These are phyloP conservation scores for Pampus argenteus DNA, from an alignment of 2,797 vertebrate genomes.

Conservation along the genomic window DNA sequence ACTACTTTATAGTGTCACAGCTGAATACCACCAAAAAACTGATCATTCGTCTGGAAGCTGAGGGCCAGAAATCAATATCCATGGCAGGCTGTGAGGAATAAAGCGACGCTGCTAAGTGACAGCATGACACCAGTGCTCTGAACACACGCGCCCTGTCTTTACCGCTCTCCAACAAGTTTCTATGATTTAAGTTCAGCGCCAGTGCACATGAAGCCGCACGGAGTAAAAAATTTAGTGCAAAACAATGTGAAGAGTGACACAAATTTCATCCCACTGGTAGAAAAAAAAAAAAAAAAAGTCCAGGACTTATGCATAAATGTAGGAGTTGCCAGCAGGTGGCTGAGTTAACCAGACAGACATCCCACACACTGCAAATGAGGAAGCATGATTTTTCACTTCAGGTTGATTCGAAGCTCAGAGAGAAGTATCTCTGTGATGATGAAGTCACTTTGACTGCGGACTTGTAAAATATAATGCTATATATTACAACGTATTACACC, in stretches of 20 bases:
- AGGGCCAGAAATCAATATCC: constrained; percentile 71
- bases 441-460: constrained; percentile 9
- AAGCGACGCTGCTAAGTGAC: constrained; percentile 64
- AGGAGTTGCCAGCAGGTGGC: constrained; percentile 62
- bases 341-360: constrained; percentile 46
- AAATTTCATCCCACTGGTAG: constrained; percentile 49
- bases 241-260: constrained; percentile 55
- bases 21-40: constrained; percentile 56
- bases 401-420: constrained; percentile 38
- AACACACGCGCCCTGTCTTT: constrained; percentile 35
- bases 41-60: constrained; percentile 55
- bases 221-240: constrained; percentile 31
- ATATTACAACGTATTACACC: not conserved
- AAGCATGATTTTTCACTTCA: constrained; percentile 53
- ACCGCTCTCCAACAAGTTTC: constrained; percentile 43
- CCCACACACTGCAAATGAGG: constrained; percentile 51
- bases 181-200: constrained; percentile 45
- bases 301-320: constrained; percentile 64
- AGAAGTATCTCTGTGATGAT: constrained; percentile 40
- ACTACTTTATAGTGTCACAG: constrained; percentile 58
- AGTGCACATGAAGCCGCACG: constrained; percentile 18
- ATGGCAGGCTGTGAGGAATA: constrained; percentile 63
- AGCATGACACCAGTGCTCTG: constrained; percentile 44
- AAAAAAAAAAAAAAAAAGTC: too few relatives aligned
- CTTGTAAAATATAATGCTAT: constrained; percentile 20